Conservation (phyloP, 2,797 vertebrate species). For the Tokudaia tokunoshimensis region DNA sequence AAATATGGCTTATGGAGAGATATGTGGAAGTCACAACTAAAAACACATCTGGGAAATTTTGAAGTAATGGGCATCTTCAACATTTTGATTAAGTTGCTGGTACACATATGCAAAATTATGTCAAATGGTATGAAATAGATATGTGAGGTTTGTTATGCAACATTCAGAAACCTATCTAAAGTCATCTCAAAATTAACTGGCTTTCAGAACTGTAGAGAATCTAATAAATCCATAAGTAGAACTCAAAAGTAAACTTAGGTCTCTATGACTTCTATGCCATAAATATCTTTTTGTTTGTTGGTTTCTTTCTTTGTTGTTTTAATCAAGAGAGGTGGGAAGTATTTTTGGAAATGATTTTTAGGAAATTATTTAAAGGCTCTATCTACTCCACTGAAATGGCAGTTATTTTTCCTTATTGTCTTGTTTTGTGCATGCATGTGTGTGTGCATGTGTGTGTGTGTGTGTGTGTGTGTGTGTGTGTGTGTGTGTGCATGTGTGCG, state of each 20-base stretch:
- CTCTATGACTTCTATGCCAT: slow-evolving; percentile 24
- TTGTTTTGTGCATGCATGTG: no score
- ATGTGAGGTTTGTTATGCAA: not conserved
- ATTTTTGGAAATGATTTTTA: no score
- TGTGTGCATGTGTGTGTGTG: no score
- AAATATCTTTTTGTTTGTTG: no score
- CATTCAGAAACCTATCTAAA: not conserved
- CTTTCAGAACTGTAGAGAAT: slow-evolving; percentile 8
- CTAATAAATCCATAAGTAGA: slow-evolving; percentile 31
- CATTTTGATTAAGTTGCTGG: not conserved
- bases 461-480: no score
- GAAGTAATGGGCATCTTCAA: not conserved
- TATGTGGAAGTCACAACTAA: not conserved
- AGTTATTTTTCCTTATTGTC: no score
- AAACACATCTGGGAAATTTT: not conserved
- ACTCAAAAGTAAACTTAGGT: not conserved
- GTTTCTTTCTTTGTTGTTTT: no score
- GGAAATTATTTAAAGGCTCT: no score
- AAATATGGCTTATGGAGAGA: not conserved
- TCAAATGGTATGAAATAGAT: not conserved
- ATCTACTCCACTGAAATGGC: no score
- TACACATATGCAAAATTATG: not conserved
- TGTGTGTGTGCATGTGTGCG: no score
- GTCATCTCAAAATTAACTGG: not conserved
- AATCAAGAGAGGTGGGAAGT: no score